Evolutionary conservation across 2,113 vertebrate genomes (phyloP).

Genomic region (Heterotis niloticus): DNA sequence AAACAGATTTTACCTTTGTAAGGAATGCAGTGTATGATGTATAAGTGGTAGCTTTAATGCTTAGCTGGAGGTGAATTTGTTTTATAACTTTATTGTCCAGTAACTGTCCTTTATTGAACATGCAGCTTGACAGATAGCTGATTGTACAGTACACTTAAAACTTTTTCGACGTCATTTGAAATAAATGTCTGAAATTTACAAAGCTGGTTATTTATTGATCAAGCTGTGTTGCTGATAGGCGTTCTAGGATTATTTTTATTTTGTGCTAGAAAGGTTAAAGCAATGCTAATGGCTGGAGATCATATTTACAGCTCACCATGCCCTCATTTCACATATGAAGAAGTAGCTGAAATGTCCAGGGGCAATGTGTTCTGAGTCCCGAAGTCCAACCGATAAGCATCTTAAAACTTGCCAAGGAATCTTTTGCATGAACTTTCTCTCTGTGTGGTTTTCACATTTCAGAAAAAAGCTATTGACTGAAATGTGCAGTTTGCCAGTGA

Average conservation of each 20-base stretch:
- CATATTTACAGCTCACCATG: no score
- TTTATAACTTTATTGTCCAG: no score
- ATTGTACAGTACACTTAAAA: no score
- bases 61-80: no score
- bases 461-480: no score
- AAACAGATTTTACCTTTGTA: no score
- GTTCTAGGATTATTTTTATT: conserved; percentile 5
- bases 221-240: neutral
- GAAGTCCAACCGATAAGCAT: neutral
- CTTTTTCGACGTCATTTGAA: neutral
- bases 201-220: neutral
- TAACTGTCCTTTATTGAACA: no score
- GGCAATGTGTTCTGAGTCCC: neutral
- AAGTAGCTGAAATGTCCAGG: neutral
- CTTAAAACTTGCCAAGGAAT: neutral
- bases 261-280: neutral
- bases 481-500: neutral
- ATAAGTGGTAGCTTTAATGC: no score
- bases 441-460: neutral
- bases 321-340: neutral
- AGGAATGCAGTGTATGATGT: no score
- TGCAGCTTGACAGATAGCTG: no score
- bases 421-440: neutral
- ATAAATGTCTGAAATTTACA: neutral
- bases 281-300: neutral